These are phyloP conservation scores for Actenoides hombroni DNA, from an alignment of 2,113 vertebrate genomes.

Conservation along the genomic window DNA sequence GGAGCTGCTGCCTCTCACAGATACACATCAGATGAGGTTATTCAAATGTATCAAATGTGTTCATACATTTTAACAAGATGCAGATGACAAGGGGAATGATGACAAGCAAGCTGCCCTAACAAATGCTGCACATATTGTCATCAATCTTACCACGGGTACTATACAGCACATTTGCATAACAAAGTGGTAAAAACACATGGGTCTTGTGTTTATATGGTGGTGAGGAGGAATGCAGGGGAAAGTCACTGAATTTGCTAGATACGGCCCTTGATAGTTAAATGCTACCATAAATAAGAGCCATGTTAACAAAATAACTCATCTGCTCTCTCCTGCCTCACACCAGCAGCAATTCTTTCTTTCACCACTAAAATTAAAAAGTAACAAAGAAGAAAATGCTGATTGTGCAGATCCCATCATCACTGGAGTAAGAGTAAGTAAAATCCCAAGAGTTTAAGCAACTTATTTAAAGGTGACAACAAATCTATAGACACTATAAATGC, in stretches of 20 bases:
- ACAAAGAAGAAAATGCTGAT: neutral
- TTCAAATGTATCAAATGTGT: neutral
- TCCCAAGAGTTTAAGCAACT: neutral
- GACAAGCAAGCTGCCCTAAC: slow-evolving; percentile 17
- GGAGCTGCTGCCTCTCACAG: neutral
- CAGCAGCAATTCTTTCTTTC: neutral
- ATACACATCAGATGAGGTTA: neutral
- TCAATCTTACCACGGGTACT: neutral
- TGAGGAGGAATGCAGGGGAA: neutral
- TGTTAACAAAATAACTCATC: neutral
- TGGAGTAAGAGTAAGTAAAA: neutral
- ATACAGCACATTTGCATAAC: neutral
- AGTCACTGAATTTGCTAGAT: neutral
- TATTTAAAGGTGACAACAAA: neutral
- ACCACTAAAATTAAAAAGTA: neutral
- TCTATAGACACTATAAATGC: neutral
- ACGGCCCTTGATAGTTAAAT: neutral
- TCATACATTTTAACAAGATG: neutral
- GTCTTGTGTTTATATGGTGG: neutral
- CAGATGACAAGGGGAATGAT: neutral
- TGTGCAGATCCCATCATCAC: neutral
- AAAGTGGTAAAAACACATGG: neutral
- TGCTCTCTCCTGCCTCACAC: neutral
- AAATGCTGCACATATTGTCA: neutral
- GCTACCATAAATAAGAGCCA: neutral